A percentile compares a stretch with the other conserved stretches of the same genome.
Evolutionary conservation across 2,113 vertebrate species (phyloP).

Genomic region (Anguilla japonica): DNA sequence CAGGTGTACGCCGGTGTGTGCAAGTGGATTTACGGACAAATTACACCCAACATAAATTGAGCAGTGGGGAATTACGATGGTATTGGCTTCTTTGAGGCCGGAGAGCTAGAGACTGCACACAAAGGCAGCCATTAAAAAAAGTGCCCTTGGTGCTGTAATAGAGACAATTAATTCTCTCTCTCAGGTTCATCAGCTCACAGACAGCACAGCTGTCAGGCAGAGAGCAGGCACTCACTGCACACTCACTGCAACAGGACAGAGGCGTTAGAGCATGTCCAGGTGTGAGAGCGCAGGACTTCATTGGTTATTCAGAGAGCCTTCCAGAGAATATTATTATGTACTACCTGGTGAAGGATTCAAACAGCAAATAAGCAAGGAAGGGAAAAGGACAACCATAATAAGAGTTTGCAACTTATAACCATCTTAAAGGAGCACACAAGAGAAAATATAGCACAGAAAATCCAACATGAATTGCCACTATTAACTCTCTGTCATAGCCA

Average conservation of each 20-base stretch:
- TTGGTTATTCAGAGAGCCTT: too few species aligned
- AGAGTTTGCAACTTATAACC: too few species aligned
- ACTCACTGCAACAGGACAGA: background rate
- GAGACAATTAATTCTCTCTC: constrained; percentile 11
- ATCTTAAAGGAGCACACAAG: too few species aligned
- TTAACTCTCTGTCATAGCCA: too few species aligned
- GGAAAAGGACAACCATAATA: too few species aligned
- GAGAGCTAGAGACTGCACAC: background rate
- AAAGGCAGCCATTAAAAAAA: background rate
- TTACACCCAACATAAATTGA: constrained; percentile 1
- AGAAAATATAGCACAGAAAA: too few species aligned
- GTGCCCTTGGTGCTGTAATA: constrained; percentile 6
- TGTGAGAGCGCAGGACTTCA: too few species aligned
- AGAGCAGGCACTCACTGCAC: background rate
- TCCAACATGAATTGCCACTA: too few species aligned
- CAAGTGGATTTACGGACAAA: constrained; percentile 12
- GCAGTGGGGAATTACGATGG: background rate
- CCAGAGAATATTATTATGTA: too few species aligned
- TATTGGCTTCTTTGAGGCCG: background rate
- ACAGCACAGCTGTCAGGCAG: background rate
- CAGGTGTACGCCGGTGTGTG: background rate
- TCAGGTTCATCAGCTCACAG: background rate
- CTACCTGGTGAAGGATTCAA: too few species aligned
- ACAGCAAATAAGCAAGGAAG: too few species aligned
- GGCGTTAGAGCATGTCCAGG: too few species aligned